A percentile compares a stretch with the other conserved stretches of the same genome.
phyloP scores from a whole-genome alignment of 2,113 vertebrate species.

The Dolichotis patagonum region DNA sequence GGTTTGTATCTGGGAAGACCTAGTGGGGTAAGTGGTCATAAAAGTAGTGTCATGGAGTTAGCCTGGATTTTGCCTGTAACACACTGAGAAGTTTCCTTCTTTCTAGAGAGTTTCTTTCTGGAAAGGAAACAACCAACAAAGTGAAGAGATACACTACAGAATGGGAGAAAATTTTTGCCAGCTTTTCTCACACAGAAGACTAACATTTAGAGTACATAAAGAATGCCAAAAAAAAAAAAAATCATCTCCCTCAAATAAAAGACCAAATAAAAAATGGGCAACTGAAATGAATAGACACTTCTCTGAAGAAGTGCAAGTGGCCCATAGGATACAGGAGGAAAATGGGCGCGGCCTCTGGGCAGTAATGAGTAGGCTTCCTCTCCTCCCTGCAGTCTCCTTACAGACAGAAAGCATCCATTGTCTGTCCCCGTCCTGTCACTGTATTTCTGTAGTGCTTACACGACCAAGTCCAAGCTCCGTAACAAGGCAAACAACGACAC shows the following conservation, averaged over 20 bases:
- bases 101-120: background rate
- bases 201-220: background rate
- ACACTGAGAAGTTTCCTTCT: too few species aligned
- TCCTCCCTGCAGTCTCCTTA: background rate
- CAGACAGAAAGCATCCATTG: background rate
- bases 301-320: background rate
- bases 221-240: background rate
- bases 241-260: background rate
- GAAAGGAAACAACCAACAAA: background rate
- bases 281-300: background rate
- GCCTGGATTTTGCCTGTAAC: background rate
- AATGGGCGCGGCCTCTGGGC: background rate
- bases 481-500: background rate
- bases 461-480: constrained; percentile 1
- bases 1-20: constrained; percentile 8
- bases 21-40: background rate
- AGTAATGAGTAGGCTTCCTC: background rate
- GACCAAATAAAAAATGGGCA: background rate
- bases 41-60: background rate
- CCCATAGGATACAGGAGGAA: background rate
- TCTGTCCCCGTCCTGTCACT: background rate
- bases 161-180: background rate
- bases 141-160: background rate
- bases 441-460: background rate
- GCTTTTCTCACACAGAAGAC: background rate